phyloP scores from a whole-genome alignment of 2,797 vertebrate genomes.

The Bufotes viridis region DNA sequence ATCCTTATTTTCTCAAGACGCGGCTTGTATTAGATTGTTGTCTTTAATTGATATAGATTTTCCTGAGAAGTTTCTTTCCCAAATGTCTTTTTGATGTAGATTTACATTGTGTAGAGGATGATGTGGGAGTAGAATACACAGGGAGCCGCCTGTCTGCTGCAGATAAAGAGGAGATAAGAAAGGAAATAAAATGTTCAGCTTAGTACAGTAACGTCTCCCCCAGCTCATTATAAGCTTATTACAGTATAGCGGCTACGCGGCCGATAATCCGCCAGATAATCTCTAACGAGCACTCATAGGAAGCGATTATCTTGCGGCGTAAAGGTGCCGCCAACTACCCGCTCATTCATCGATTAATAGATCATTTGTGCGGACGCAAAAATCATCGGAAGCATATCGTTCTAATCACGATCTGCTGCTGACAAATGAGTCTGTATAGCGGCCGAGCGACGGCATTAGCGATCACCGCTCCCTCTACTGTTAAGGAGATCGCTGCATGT shows the following conservation, averaged over 20 bases:
- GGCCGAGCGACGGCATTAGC: no score
- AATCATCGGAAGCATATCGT: no score
- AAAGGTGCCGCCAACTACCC: no score
- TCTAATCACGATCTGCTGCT: no score
- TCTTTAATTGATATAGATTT: slow-evolving; percentile 26
- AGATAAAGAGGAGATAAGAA: slow-evolving; percentile 14
- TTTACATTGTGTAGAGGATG: slow-evolving; percentile 14
- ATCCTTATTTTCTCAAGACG: neutral
- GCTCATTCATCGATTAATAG: no score
- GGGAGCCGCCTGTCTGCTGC: neutral
- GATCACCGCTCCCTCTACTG: no score
- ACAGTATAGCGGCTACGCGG: neutral
- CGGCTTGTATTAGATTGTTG: neutral
- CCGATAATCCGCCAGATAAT: no score
- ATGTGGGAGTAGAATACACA: neutral
- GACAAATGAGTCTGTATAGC: no score
- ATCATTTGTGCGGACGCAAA: no score
- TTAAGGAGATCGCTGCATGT: no score
- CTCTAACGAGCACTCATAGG: no score
- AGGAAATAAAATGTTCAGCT: slow-evolving; percentile 8
- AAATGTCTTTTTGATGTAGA: neutral
- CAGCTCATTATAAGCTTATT: slow-evolving; percentile 15
- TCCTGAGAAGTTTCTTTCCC: neutral
- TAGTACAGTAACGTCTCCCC: neutral
- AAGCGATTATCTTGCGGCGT: no score